These are phyloP conservation scores for Indri indri DNA, from an alignment of 2,113 vertebrate species.

Conservation along the genomic window DNA sequence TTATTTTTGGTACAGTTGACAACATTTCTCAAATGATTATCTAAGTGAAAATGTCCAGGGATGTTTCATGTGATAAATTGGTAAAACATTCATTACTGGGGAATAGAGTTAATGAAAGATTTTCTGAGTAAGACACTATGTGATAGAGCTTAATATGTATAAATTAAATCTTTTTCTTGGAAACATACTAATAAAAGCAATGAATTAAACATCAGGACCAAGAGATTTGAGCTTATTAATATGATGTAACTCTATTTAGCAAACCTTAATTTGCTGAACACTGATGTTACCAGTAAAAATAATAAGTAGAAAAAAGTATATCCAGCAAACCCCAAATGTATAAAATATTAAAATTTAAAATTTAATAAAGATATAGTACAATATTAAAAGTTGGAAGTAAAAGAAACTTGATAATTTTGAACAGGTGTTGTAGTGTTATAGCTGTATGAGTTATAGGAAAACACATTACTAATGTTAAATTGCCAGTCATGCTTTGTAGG, in stretches of 20 bases:
- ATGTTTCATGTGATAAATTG: constrained; percentile 76
- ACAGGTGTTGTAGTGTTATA: constrained; percentile 24
- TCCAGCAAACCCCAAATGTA: constrained; percentile 75
- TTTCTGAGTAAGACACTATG: constrained; percentile 74
- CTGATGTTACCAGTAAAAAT: constrained; percentile 81
- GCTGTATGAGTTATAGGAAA: constrained; percentile 37
- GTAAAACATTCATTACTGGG: constrained; percentile 82
- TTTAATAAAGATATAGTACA: constrained; percentile 75
- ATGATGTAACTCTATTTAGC: constrained; percentile 81
- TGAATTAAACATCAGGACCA: constrained; percentile 85
- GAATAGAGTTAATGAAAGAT: constrained; percentile 83
- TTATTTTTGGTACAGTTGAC: constrained; percentile 69
- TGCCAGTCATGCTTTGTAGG: not conserved
- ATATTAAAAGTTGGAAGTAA: constrained; percentile 75
- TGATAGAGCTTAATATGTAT: constrained; percentile 80
- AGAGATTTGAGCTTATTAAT: constrained; percentile 83
- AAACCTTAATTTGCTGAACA: constrained; percentile 82
- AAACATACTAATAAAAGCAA: constrained; percentile 82
- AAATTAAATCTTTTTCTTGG: constrained; percentile 84
- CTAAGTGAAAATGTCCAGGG: constrained; percentile 68
- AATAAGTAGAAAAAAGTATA: constrained; percentile 77
- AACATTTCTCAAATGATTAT: constrained; percentile 67
- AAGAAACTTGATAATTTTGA: constrained; percentile 71
- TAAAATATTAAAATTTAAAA: constrained; percentile 82
- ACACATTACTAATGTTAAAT: not conserved